Conservation (phyloP, 2,113 vertebrate species). For the Motacilla tschutschensis region DNA sequence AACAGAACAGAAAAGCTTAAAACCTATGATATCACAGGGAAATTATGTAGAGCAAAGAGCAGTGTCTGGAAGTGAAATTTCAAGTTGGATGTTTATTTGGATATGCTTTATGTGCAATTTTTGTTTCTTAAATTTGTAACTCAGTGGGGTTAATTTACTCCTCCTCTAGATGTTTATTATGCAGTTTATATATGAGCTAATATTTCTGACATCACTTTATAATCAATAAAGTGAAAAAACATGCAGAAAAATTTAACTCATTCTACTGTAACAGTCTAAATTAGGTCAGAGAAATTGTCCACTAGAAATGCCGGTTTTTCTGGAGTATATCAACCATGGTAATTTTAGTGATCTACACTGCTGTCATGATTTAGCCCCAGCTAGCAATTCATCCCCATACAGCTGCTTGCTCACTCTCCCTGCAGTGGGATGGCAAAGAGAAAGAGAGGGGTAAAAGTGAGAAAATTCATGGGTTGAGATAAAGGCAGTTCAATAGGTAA, state of each 20-base stretch:
- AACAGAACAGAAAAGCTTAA: no score
- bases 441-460: background rate
- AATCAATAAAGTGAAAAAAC: background rate
- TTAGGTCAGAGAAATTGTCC: background rate
- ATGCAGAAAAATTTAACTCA: background rate
- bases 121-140: background rate
- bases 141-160: background rate
- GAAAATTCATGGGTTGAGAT: background rate
- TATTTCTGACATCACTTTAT: background rate
- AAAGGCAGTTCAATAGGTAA: background rate
- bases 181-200: background rate
- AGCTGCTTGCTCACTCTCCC: background rate
- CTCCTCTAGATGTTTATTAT: background rate
- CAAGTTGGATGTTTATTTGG: background rate
- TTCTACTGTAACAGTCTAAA: background rate
- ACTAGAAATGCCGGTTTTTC: background rate
- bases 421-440: background rate
- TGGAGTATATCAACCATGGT: background rate
- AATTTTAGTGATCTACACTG: background rate
- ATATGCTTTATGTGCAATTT: background rate
- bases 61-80: background rate
- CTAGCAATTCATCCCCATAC: background rate
- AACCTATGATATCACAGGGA: no score
- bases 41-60: background rate
- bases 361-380: background rate